Conservation (phyloP, 2,888 invertebrate species). For the Pediacus dermestoides region DNA sequence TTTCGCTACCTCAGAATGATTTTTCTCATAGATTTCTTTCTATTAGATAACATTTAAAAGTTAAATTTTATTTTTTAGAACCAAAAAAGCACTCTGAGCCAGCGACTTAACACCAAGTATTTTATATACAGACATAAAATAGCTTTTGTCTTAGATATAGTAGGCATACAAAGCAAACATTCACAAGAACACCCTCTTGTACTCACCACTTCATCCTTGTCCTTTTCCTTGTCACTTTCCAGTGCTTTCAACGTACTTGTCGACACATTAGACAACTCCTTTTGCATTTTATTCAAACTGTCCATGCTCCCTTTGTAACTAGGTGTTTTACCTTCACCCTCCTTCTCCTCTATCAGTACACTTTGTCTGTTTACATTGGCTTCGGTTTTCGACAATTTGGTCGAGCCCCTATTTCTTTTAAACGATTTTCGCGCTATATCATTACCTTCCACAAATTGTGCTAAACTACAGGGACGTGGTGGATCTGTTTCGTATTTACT, state of each 20-base stretch:
- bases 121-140: too few relatives aligned
- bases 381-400: conserved; percentile 49
- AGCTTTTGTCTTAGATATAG: too few relatives aligned
- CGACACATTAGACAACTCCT: conserved; percentile 42
- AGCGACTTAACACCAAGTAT: too few relatives aligned
- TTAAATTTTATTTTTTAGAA: too few relatives aligned
- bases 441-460: conserved; percentile 75
- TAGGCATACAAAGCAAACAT: too few relatives aligned
- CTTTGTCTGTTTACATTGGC: conserved; percentile 44
- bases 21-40: too few relatives aligned
- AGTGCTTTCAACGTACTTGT: conserved; percentile 35
- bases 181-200: too few relatives aligned
- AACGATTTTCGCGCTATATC: conserved; percentile 79
- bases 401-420: conserved; percentile 49
- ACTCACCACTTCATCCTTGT: conserved; percentile 29
- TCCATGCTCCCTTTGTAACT: conserved; percentile 32
- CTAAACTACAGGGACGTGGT: conserved; percentile 72
- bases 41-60: too few relatives aligned
- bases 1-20: too few relatives aligned
- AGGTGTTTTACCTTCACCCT: conserved; percentile 28
- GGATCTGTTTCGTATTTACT: conserved; percentile 52
- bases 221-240: conserved; percentile 26
- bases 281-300: conserved; percentile 43
- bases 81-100: too few relatives aligned
- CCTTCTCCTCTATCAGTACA: conserved; percentile 45